Evolutionary conservation across 2,888 invertebrate genomes (phyloP).

Genomic region (Thera britannica): DNA sequence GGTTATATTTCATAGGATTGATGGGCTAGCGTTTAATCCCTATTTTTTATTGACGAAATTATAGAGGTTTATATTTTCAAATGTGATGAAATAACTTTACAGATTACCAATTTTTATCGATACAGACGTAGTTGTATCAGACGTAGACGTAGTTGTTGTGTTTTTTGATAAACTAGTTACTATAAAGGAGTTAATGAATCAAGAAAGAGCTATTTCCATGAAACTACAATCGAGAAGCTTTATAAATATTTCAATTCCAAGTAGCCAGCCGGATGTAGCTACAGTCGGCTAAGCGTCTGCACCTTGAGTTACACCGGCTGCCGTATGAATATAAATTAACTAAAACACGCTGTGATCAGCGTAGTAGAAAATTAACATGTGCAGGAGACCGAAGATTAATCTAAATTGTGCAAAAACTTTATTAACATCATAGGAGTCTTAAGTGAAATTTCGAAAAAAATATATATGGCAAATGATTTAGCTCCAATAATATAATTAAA

Average conservation of each 20-base stretch:
- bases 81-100: not conserved
- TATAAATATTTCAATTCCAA: conserved; percentile 81
- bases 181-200: conserved; percentile 49
- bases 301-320: conserved; percentile 82
- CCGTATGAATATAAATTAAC: conserved; percentile 78
- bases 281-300: conserved; percentile 81
- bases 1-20: conserved; percentile 59
- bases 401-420: conserved; percentile 9
- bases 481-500: no score
- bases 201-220: conserved; percentile 69
- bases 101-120: not conserved
- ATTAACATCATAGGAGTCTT: not conserved
- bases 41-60: conserved; percentile 17
- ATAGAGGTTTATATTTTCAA: conserved; percentile 7
- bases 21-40: conserved; percentile 38
- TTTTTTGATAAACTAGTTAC: no score
- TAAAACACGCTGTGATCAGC: conserved; percentile 57
- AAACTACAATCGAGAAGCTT: conserved; percentile 66
- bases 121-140: not conserved
- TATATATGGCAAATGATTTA: no score
- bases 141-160: no score
- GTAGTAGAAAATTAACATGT: conserved; percentile 73
- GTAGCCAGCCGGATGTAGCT: conserved; percentile 78
- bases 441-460: not conserved
- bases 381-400: conserved; percentile 46